Conservation (phyloP, 2,797 vertebrate genomes). For the Poecilia wingei region DNA sequence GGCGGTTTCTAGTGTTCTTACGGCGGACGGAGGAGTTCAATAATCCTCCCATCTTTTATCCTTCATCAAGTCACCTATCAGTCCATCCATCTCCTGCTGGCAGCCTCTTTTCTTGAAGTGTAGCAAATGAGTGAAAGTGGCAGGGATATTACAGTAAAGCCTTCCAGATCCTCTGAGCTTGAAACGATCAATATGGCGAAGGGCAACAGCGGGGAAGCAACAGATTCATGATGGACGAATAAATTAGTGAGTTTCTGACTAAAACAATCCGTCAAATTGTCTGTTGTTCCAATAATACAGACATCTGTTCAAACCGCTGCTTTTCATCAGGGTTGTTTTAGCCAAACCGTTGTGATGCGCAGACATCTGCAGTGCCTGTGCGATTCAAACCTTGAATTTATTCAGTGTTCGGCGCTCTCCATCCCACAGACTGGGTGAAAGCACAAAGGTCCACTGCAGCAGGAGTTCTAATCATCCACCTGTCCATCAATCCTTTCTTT, state of each 20-base stretch:
- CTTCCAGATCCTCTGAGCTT: slow-evolving; percentile 23
- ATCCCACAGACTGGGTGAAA: slow-evolving; percentile 13
- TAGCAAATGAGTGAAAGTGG: slow-evolving; percentile 11
- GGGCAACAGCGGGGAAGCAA: neutral
- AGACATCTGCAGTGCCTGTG: slow-evolving; percentile 4
- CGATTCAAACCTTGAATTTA: neutral
- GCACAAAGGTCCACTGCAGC: slow-evolving; percentile 1
- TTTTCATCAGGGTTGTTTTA: slow-evolving; percentile 1
- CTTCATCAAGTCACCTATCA: slow-evolving; percentile 20
- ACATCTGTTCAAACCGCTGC: neutral
- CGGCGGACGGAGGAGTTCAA: slow-evolving; percentile 23
- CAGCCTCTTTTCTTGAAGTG: slow-evolving; percentile 9
- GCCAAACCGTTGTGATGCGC: neutral
- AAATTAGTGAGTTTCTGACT: slow-evolving; percentile 17
- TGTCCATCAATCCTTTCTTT: slow-evolving; percentile 29
- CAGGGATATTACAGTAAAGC: slow-evolving; percentile 9
- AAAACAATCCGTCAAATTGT: neutral
- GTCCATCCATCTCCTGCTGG: slow-evolving; percentile 10
- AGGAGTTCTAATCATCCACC: slow-evolving; percentile 23
- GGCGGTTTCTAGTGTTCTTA: slow-evolving; percentile 10
- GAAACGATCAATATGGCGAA: slow-evolving; percentile 16
- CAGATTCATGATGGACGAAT: slow-evolving; percentile 10
- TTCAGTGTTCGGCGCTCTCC: slow-evolving; percentile 9
- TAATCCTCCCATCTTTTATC: slow-evolving; percentile 34
- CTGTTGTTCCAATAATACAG: slow-evolving; percentile 1